Evolutionary conservation across 2,888 invertebrate genomes (phyloP).

Genomic region (Drosophila rubida): DNA sequence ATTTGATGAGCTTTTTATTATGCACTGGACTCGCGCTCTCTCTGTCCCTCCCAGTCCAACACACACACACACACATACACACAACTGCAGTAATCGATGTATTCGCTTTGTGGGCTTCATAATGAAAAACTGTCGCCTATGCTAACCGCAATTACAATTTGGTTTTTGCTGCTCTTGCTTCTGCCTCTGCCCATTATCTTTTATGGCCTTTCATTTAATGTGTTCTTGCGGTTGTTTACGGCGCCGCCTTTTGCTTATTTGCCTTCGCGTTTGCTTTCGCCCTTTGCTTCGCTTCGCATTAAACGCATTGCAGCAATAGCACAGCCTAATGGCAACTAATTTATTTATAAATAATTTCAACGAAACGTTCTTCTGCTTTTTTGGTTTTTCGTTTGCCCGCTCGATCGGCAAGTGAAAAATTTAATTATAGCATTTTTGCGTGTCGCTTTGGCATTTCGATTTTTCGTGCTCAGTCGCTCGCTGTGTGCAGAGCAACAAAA

Average conservation of each 20-base stretch:
- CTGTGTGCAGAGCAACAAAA: slow-evolving; percentile 20
- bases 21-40: slow-evolving; percentile 7
- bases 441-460: slow-evolving; percentile 32
- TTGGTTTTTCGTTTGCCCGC: slow-evolving; percentile 14
- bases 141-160: slow-evolving; percentile 47
- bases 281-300: not conserved
- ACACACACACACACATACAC: not conserved
- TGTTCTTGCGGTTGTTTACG: slow-evolving; percentile 14
- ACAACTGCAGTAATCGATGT: slow-evolving; percentile 8
- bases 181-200: slow-evolving; percentile 27
- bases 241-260: not conserved
- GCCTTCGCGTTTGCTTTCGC: not conserved
- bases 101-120: slow-evolving; percentile 2
- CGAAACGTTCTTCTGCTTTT: slow-evolving; percentile 1
- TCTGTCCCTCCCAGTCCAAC: slow-evolving; percentile 5
- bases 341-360: slow-evolving; percentile 62
- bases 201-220: slow-evolving; percentile 43
- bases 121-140: slow-evolving; percentile 52
- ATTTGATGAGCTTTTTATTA: slow-evolving; percentile 53
- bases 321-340: not conserved
- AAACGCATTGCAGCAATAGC: slow-evolving; percentile 5
- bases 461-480: slow-evolving; percentile 15
- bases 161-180: slow-evolving; percentile 7
- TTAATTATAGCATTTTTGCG: slow-evolving; percentile 57
- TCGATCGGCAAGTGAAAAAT: slow-evolving; percentile 33